These are phyloP conservation scores for Neoscelio sp. DNA, from an alignment of 2,888 invertebrate genomes.

Conservation along the genomic window DNA sequence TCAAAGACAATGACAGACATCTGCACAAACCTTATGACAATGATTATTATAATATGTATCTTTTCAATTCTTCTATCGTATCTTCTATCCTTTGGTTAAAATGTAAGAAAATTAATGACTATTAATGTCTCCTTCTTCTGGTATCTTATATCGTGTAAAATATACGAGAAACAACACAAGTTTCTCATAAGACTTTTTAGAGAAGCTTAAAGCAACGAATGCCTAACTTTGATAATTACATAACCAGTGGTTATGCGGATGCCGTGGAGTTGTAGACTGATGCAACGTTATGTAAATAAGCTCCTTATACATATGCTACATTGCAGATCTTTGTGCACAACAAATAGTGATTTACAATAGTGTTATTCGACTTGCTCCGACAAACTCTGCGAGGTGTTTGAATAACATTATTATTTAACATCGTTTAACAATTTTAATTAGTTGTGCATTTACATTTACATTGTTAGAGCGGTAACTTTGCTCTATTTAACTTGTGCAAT, in stretches of 20 bases:
- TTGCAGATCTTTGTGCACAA: constrained; percentile 31
- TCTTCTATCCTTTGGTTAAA: no score
- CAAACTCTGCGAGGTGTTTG: constrained; percentile 19
- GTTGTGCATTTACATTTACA: constrained; percentile 9
- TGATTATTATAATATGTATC: no score
- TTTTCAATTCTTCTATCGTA: no score
- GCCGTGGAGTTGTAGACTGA: constrained; percentile 15
- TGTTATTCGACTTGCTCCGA: constrained; percentile 23
- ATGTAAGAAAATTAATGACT: no score
- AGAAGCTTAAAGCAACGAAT: constrained; percentile 12
- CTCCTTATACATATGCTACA: constrained; percentile 34
- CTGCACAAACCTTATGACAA: no score
- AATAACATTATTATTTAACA: constrained; percentile 37
- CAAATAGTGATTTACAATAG: constrained; percentile 47
- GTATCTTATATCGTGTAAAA: no score
- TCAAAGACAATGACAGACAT: no score
- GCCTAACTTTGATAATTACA: constrained; percentile 44
- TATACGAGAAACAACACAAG: not conserved
- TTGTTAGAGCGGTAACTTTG: not conserved
- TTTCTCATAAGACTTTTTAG: no score
- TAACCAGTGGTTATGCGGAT: constrained; percentile 44
- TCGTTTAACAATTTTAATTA: constrained; percentile 33
- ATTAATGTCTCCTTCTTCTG: no score
- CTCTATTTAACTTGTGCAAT: not conserved
- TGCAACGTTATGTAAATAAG: constrained; percentile 44